These are phyloP conservation scores for Antennarius maculatus DNA, from an alignment of 2,797 vertebrate genomes.

Conservation along the genomic window DNA sequence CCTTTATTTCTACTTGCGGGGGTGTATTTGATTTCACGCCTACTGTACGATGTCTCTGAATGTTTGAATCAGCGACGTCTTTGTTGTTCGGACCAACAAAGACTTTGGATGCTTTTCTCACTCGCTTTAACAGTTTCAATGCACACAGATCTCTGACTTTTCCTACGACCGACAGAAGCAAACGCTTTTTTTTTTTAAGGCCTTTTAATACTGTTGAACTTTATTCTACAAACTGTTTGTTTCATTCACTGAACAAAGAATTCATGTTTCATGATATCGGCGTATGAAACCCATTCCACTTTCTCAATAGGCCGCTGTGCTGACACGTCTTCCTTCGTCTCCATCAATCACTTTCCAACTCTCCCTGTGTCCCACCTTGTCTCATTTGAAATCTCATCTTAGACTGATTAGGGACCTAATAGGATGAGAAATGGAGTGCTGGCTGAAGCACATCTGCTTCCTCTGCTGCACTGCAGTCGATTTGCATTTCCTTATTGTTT, in stretches of 20 bases:
- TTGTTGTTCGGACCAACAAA: constrained; percentile 16
- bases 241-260: constrained; percentile 38
- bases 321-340: constrained; percentile 50
- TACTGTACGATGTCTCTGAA: constrained; percentile 17
- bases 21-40: constrained; percentile 10
- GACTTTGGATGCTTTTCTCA: constrained; percentile 1
- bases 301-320: constrained; percentile 12
- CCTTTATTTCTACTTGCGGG: neutral
- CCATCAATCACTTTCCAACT: constrained; percentile 43
- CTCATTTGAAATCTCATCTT: constrained; percentile 66
- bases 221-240: constrained; percentile 36
- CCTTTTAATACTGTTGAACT: constrained; percentile 7
- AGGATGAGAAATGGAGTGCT: constrained; percentile 68
- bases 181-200: constrained; percentile 9
- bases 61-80: constrained; percentile 7
- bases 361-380: constrained; percentile 37
- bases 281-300: constrained; percentile 23
- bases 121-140: constrained; percentile 25
- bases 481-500: constrained; percentile 58
- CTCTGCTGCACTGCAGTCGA: constrained; percentile 26
- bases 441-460: constrained; percentile 48
- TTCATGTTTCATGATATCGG: constrained; percentile 23
- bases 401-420: constrained; percentile 72
- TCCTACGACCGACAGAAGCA: constrained; percentile 14
- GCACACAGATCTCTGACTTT: constrained; percentile 11